These are phyloP conservation scores for Trypoxylon attenuatum DNA, from an alignment of 2,888 invertebrate species.

Conservation along the genomic window DNA sequence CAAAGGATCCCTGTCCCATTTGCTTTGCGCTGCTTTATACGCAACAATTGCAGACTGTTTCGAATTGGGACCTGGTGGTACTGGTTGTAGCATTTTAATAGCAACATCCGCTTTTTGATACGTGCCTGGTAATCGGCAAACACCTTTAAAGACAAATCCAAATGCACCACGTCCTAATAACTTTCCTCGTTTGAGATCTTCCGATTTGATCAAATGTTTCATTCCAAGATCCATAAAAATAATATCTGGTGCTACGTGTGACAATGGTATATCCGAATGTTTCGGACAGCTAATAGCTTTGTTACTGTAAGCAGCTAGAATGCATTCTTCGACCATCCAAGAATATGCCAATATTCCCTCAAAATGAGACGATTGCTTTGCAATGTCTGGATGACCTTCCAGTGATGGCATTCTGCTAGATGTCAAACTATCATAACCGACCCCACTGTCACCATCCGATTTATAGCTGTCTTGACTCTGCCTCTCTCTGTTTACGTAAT, in stretches of 20 bases:
- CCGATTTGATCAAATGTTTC: conserved; percentile 86
- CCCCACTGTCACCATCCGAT: conserved; percentile 92
- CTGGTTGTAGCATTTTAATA: conserved; percentile 96
- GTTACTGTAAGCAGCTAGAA: conserved; percentile 88
- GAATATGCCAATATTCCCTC: conserved; percentile 77
- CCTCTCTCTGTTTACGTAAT: conserved; percentile 66
- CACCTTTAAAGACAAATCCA: conserved; percentile 94
- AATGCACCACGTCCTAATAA: conserved; percentile 97
- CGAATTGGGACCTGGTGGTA: conserved; percentile 86
- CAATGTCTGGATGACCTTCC: conserved; percentile 82
- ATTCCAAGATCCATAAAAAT: conserved; percentile 92
- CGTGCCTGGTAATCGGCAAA: conserved; percentile 79
- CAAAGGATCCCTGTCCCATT: conserved; percentile 95
- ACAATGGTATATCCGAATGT: conserved; percentile 85
- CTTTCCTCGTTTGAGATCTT: conserved; percentile 85
- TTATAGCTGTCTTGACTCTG: conserved; percentile 82
- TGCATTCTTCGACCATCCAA: conserved; percentile 98
- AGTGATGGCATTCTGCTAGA: conserved; percentile 90
- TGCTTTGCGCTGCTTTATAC: conserved; percentile 81
- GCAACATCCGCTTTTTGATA: conserved; percentile 84
- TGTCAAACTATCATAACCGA: conserved; percentile 84
- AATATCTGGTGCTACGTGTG: conserved; percentile 94
- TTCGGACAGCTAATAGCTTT: conserved; percentile 85
- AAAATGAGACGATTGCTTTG: conserved; percentile 66
- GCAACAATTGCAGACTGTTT: conserved; percentile 80